These are phyloP conservation scores for Trichoplusia ni DNA, from an alignment of 1,140 invertebrate genomes.

Conservation along the genomic window DNA sequence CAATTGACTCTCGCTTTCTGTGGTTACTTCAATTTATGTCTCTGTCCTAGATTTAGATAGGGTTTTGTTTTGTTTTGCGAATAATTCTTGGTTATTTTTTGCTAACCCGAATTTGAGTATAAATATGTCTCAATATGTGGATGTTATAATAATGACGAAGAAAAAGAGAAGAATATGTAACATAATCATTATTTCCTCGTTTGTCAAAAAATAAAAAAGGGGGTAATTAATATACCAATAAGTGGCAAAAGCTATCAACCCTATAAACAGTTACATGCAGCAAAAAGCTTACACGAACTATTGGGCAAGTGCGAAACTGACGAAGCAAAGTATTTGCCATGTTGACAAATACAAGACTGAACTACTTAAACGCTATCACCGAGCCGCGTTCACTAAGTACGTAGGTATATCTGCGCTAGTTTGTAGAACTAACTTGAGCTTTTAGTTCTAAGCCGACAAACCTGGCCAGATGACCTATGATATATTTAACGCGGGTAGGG, in stretches of 20 bases:
- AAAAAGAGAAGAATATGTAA: too few species aligned
- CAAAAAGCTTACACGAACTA: background rate
- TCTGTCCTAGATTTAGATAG: background rate
- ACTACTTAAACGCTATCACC: conserved; percentile 22
- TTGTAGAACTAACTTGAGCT: conserved; percentile 13
- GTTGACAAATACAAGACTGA: conserved; percentile 5
- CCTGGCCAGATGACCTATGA: conserved; percentile 54
- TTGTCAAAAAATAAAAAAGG: too few species aligned
- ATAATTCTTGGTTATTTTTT: background rate
- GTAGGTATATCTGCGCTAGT: conserved; percentile 12
- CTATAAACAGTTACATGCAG: background rate
- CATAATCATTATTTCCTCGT: too few species aligned
- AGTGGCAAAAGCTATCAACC: too few species aligned
- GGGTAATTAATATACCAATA: too few species aligned
- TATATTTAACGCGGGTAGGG: conserved; percentile 57
- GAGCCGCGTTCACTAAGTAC: conserved; percentile 1
- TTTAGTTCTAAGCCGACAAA: conserved; percentile 33
- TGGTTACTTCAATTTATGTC: conserved; percentile 22
- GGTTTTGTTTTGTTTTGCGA: conserved; percentile 5
- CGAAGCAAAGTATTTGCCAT: background rate
- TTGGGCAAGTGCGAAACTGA: conserved; percentile 10
- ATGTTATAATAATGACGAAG: too few species aligned
- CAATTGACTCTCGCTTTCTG: conserved; percentile 29
- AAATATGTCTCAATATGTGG: too few species aligned
- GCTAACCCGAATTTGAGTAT: background rate